Evolutionary conservation across 2,797 vertebrate species (phyloP), one percentile per base, ranked within the genome.

Genomic region (Rachycentron canadum): DNA sequence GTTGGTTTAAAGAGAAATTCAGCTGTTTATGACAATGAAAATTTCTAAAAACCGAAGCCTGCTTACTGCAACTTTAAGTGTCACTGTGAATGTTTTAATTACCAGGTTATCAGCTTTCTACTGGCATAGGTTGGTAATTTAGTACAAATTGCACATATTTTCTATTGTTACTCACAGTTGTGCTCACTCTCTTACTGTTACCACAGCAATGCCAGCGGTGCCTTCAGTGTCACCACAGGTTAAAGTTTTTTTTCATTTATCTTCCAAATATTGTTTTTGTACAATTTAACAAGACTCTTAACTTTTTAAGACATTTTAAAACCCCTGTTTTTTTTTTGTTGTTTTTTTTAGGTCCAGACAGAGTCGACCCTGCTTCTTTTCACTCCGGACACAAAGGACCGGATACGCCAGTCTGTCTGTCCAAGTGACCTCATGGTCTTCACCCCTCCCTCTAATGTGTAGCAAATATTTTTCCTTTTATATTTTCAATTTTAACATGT

Each of bases 391-490:
- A 70, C 78, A 69, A 92, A 76, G 80, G 86, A 92, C 78, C 78
- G 89, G 74, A 91, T 95, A 43, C 93, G 93, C 3, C 90, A 88
- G 79, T 95, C 94, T 1, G 84, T 93, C 50, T 95, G 93, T 78
- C 92, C 92, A 0, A 86, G 53, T 78, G 95, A 96, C 81, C 94
- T 96, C 5, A 95, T 96, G 93, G 89, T 91, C 59, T 96, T 96
- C 85, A 96, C 95, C 0, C 95, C 95, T 36, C 95, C 95, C 36
- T 70, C 73, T 34, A 83, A 83, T 36, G 23, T 70, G 63, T 71
- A 84, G 32, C 4, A 64, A 10, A 32, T 10, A 19, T 1, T 32
- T 50, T 26, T n/a, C 41, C 3, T 59, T 56, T 43, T 28, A 26
- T 21, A 3, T 17, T 55, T 36, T 70, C 47, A 3, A 14, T 10